Base-by-base conservation (phyloP, 2,113 vertebrate species). In the Hypomesus transpacificus region DNA sequence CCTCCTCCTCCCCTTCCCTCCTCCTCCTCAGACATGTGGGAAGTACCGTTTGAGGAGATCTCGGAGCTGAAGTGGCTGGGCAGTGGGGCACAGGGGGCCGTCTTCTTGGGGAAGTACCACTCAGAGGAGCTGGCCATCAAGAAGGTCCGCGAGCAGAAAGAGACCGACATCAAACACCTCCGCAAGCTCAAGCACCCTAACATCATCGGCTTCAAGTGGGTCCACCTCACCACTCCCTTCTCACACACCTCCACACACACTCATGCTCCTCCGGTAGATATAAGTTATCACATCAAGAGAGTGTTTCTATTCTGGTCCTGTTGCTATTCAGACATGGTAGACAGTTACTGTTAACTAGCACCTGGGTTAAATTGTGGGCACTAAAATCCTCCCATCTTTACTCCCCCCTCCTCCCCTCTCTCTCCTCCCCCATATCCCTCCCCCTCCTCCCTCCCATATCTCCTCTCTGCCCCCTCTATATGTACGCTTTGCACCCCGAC, bases 61-160 rank as follows among this genome's bases (percentile, higher is more conserved):
- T 97, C 97, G 0, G 97, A 99, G 90, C 90, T 98, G 78, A 96
- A 99, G 92, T 98, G 97, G 97, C 92, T 98, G 82, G 97, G 97
- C 71, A 98, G 97, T 0, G 97, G 97, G 1, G 97, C 97, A 0
- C 97, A 98, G 78, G 97, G 97, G 39, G 97, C 97, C 0, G 97
- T 98, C 59, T 99, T 98, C 88, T 85, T 99, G 76, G 97, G 97
- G 2, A 98, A 99, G 64, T 96, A 98, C 84, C 93, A 92, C 71
- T 93, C 94, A 0, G 97, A 98, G 82, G 97, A 99, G 71, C 97
- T 99, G 80, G 97, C 97, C 85, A 98, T 99, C 91, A 99, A 99
- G 91, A 99, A 99, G 87, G 97, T 99, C 82, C 92, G 97, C 69
- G 97, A 99, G 57, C 97, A 98, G 88, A 98, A 97, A 20, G 97